phyloP scores from a whole-genome alignment of 2,113 vertebrate genomes.

The Lepus americanus region DNA sequence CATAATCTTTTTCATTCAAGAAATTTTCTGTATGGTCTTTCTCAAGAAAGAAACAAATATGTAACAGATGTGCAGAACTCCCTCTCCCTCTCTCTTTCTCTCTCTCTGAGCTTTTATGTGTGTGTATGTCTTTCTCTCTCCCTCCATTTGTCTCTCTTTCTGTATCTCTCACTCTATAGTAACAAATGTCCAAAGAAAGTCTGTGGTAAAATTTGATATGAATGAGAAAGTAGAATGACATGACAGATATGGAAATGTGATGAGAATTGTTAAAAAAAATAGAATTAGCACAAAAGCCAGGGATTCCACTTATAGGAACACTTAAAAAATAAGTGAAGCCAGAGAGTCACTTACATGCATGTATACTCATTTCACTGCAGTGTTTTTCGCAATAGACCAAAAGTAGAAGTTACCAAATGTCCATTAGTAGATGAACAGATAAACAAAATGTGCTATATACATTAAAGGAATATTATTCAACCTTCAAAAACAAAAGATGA shows the following conservation, averaged over 20 bases:
- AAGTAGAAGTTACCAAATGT: background rate
- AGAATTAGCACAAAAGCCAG: background rate
- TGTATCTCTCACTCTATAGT: background rate
- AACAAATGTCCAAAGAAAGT: background rate
- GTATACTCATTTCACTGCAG: background rate
- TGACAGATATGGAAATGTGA: no score
- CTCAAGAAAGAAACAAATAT: background rate
- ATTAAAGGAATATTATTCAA: background rate
- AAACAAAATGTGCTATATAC: background rate
- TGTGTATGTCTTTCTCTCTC: background rate
- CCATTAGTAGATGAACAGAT: background rate
- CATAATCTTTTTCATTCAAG: background rate
- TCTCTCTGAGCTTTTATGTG: background rate
- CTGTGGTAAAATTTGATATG: background rate
- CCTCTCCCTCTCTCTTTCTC: no score
- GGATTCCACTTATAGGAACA: background rate
- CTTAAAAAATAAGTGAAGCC: background rate
- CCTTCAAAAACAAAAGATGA: background rate
- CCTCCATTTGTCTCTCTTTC: no score
- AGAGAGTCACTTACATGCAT: background rate
- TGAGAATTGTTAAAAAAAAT: background rate
- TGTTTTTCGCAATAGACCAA: background rate
- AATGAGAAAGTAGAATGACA: background rate
- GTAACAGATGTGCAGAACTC: background rate
- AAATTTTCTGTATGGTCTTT: background rate